Evolutionary conservation across 2,797 vertebrate genomes (phyloP).

Genomic region (Buphagus erythrorhynchus): DNA sequence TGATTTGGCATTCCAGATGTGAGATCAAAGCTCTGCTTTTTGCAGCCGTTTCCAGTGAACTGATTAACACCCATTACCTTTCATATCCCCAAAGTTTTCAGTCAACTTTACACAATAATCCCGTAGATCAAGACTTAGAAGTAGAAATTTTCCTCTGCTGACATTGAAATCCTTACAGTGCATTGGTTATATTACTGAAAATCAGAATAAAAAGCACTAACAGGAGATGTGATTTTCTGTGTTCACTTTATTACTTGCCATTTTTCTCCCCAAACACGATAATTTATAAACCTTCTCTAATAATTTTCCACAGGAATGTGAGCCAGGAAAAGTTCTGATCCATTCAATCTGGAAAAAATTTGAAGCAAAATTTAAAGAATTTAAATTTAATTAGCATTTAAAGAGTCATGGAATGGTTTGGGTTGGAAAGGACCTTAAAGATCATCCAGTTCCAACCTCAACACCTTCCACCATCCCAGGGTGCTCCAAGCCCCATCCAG

Average conservation of each 20-base stretch:
- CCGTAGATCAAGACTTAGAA: accelerated
- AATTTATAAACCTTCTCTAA: background rate
- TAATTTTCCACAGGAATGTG: background rate
- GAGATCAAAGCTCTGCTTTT: background rate
- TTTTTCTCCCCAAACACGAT: accelerated
- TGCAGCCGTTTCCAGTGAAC: background rate
- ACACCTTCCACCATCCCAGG: background rate
- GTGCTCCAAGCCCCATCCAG: background rate
- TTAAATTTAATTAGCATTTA: background rate
- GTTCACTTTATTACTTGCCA: background rate
- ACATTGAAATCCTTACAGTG: background rate
- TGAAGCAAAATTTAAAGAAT: background rate
- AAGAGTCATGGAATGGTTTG: background rate
- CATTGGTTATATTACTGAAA: background rate
- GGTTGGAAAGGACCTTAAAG: background rate
- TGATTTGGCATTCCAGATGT: background rate
- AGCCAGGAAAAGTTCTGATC: background rate
- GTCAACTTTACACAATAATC: background rate
- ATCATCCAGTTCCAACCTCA: background rate
- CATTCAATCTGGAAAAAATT: accelerated
- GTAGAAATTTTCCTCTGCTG: background rate
- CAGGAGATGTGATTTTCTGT: background rate
- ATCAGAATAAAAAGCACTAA: background rate
- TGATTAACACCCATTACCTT: background rate
- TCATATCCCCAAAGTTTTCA: background rate